Percentiles rank a stretch among this genome's conserved stretches.
phyloP scores from a whole-genome alignment of 2,797 vertebrate genomes.

The Siniperca undulata region DNA sequence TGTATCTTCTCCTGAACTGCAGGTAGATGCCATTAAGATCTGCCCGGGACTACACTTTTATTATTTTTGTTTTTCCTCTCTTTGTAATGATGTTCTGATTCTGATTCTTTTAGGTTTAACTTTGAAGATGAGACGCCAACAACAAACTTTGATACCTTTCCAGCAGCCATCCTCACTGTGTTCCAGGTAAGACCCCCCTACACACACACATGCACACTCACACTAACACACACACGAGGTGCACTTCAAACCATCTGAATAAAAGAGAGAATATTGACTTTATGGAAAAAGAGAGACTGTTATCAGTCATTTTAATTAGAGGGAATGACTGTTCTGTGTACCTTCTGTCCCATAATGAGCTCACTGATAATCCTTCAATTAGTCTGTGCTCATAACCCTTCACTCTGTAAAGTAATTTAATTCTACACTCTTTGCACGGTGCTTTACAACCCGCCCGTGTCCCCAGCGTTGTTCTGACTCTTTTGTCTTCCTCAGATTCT shows the following conservation, averaged over 20 bases:
- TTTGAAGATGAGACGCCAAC: conserved; percentile 95
- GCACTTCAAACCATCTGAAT: conserved; percentile 10
- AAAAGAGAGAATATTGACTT: conserved; percentile 36
- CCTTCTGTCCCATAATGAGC: conserved; percentile 53
- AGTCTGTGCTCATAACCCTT: conserved; percentile 56
- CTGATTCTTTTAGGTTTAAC: conserved; percentile 90
- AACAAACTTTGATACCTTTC: conserved; percentile 98
- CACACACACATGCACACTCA: not conserved
- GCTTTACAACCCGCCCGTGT: conserved; percentile 14
- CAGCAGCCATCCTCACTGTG: conserved; percentile 96
- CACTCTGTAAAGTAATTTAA: conserved; percentile 53
- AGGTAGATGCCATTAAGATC: conserved; percentile 21
- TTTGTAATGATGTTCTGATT: conserved; percentile 18
- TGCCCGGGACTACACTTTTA: not conserved
- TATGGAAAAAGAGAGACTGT: conserved; percentile 28
- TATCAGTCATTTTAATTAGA: conserved; percentile 68
- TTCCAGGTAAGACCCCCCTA: conserved; percentile 88
- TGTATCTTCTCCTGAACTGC: conserved; percentile 23
- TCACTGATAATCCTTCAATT: conserved; percentile 69
- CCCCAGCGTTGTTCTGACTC: not conserved
- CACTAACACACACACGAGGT: not conserved
- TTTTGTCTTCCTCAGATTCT: conserved; percentile 87
- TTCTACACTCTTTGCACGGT: conserved; percentile 37
- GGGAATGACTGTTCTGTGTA: conserved; percentile 48
- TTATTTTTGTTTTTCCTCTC: not conserved